Percentiles rank a stretch among this genome's conserved stretches.
These are phyloP conservation scores for Columba janthina DNA, from an alignment of 2,113 vertebrate genomes.

Conservation along the genomic window DNA sequence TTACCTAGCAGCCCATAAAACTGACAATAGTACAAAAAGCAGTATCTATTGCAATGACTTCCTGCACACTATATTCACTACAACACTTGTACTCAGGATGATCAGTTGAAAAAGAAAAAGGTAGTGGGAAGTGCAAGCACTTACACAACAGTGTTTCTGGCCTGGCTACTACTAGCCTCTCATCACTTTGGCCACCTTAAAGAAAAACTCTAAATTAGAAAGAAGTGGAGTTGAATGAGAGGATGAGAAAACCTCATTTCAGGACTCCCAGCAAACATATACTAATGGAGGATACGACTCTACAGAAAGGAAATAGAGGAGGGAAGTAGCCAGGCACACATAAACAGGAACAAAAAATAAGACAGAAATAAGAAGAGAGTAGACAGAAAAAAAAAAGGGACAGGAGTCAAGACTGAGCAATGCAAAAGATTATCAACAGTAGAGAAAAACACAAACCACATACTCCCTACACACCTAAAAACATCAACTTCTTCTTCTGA, in stretches of 20 bases:
- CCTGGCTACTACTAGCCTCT: not conserved
- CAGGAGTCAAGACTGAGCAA: not conserved
- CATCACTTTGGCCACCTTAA: not conserved
- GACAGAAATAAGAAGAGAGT: not conserved
- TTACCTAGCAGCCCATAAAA: not conserved
- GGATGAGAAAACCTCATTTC: not conserved
- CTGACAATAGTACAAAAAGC: not conserved
- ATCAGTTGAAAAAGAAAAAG: not conserved
- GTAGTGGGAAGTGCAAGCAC: not conserved
- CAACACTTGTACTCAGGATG: accelerated
- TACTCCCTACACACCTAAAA: not conserved
- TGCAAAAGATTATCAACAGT: not conserved
- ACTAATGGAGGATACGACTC: not conserved
- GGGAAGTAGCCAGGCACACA: not conserved
- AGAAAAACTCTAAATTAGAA: not conserved
- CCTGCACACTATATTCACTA: not conserved
- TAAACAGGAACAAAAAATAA: not conserved
- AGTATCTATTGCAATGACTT: not conserved
- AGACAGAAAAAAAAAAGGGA: not conserved
- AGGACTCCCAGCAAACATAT: not conserved
- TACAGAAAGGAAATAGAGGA: not conserved
- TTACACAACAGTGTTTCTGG: not conserved
- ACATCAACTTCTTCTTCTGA: not conserved
- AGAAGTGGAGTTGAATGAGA: not conserved
- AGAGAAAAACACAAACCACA: not conserved